Evolutionary conservation across 2,888 invertebrate species (phyloP).

Genomic region (Falcaria lacertinaria): DNA sequence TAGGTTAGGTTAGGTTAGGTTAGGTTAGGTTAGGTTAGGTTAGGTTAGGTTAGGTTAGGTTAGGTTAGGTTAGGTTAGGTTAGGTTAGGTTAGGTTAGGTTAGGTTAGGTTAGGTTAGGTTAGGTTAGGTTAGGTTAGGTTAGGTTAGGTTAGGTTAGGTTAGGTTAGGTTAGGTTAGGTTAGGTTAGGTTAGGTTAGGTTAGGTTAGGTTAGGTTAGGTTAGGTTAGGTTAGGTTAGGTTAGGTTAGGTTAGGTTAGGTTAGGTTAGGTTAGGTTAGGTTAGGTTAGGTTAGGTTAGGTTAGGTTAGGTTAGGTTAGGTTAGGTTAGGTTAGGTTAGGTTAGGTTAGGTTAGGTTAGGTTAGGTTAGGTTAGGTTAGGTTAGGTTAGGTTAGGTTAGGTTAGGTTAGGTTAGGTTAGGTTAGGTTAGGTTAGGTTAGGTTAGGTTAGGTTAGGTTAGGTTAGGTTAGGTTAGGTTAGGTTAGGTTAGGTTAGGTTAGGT

Average conservation of each 20-base stretch:
- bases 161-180: slow-evolving; percentile 14
- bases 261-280: slow-evolving; percentile 10
- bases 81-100: slow-evolving; percentile 12
- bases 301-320: slow-evolving; percentile 3
- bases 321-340: slow-evolving; percentile 6
- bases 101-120: slow-evolving; percentile 13
- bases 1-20: slow-evolving; percentile 13
- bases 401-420: slow-evolving; percentile 14
- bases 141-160: slow-evolving; percentile 15
- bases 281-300: slow-evolving; percentile 5
- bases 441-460: slow-evolving; percentile 12
- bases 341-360: slow-evolving; percentile 15
- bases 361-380: slow-evolving; percentile 10
- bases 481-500: slow-evolving; percentile 15
- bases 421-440: slow-evolving; percentile 14
- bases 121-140: slow-evolving; percentile 14
- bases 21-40: slow-evolving; percentile 13
- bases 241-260: slow-evolving; percentile 13
- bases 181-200: slow-evolving; percentile 5
- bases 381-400: slow-evolving; percentile 15
- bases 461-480: slow-evolving; percentile 14
- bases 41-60: slow-evolving; percentile 13
- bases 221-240: slow-evolving; percentile 15
- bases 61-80: slow-evolving; percentile 12
- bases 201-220: slow-evolving; percentile 16